A percentile compares a stretch with the other conserved stretches of the same genome.
phyloP scores from a whole-genome alignment of 2,113 vertebrate species.

The Miniopterus natalensis region DNA sequence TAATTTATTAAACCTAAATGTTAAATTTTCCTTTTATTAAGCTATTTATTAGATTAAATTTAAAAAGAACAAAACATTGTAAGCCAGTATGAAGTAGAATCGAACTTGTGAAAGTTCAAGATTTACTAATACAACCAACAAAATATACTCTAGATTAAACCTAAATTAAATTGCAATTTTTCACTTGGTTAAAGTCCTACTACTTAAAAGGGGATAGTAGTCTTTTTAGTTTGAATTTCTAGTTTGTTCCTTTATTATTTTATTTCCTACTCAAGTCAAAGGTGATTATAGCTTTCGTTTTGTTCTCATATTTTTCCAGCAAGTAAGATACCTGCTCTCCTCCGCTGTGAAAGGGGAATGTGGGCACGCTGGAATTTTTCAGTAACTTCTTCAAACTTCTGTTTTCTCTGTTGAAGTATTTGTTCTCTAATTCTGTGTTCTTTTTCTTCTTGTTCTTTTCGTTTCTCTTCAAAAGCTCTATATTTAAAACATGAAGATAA shows the following conservation, averaged over 20 bases:
- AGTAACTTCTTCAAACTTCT: slow-evolving; percentile 93
- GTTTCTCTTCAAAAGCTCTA: slow-evolving; percentile 93
- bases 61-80: slow-evolving; percentile 42
- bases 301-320: slow-evolving; percentile 27
- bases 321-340: slow-evolving; percentile 87
- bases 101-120: slow-evolving; percentile 34
- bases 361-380: slow-evolving; percentile 93
- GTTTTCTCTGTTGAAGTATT: slow-evolving; percentile 92
- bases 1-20: slow-evolving; percentile 35
- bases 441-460: slow-evolving; percentile 90
- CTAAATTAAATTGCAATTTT: slow-evolving; percentile 32
- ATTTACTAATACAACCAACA: slow-evolving; percentile 29
- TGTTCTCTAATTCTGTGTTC: slow-evolving; percentile 91
- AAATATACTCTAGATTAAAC: slow-evolving; percentile 57
- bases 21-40: slow-evolving; percentile 62
- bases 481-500: slow-evolving; percentile 68
- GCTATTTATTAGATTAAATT: slow-evolving; percentile 39
- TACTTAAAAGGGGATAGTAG: neutral
- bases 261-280: slow-evolving; percentile 7
- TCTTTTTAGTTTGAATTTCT: slow-evolving; percentile 56
- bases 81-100: slow-evolving; percentile 37
- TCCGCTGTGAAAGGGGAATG: slow-evolving; percentile 89
- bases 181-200: slow-evolving; percentile 15
- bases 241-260: slow-evolving; percentile 11
- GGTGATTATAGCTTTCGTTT: slow-evolving; percentile 33